Evolutionary conservation across 2,888 invertebrate genomes (phyloP).

Genomic region (Rhagium mordax): DNA sequence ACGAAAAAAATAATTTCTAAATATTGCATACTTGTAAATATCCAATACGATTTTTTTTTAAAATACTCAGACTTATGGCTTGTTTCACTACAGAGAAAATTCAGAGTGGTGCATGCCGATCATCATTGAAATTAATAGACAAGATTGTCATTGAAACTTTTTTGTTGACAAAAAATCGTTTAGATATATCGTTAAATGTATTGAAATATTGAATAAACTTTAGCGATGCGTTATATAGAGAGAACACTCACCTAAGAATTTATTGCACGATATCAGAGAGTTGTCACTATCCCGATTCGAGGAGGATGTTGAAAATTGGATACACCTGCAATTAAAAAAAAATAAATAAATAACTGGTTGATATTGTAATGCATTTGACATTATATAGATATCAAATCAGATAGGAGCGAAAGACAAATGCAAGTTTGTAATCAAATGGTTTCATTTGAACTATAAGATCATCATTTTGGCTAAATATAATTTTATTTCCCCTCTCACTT

Average conservation of each 20-base stretch:
- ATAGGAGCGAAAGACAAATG: slow-evolving; percentile 73
- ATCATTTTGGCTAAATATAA: slow-evolving; percentile 33
- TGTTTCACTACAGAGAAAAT: slow-evolving; percentile 39
- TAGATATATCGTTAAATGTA: too few species aligned
- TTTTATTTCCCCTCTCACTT: too few species aligned
- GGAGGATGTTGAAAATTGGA: too few species aligned
- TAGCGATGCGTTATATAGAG: too few species aligned
- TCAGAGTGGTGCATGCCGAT: slow-evolving; percentile 46
- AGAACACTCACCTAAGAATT: too few species aligned
- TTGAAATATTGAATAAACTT: too few species aligned
- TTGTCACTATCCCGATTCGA: too few species aligned
- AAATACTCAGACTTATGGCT: slow-evolving; percentile 28
- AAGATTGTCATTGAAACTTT: too few species aligned
- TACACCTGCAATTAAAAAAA: background rate
- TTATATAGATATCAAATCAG: slow-evolving; percentile 64
- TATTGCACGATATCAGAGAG: too few species aligned
- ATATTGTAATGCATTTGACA: background rate
- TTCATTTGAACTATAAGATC: slow-evolving; percentile 53
- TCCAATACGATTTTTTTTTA: too few species aligned
- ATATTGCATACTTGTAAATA: background rate
- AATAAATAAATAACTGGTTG: background rate
- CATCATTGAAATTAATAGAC: slow-evolving; percentile 28
- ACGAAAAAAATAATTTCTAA: background rate
- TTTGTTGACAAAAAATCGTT: too few species aligned
- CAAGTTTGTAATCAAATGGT: slow-evolving; percentile 58